Base-by-base conservation (phyloP, 2,888 invertebrate genomes). In the Lasioglossum zephyrum region DNA sequence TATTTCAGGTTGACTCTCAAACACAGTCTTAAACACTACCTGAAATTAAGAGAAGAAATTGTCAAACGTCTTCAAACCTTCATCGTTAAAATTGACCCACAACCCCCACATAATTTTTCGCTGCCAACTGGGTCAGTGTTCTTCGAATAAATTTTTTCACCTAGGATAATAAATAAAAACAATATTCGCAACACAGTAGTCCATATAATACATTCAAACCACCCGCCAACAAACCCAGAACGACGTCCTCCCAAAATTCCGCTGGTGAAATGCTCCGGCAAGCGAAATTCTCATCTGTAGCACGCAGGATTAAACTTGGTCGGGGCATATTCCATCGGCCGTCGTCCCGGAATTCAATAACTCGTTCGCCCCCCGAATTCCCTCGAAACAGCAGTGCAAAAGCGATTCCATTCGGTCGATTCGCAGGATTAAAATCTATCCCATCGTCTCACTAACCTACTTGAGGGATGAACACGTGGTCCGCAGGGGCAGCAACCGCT, bases 401-500 rank as follows among this genome's bases (percentile, higher is more conserved):
- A 44, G 26, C 36, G 44, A 47, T 47, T 31, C 22, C 22, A 22
- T 22, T 26, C n/a, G 70, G 47, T 69, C 53, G 39, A 26, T 41
- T 53, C 53, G 22, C 47, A 18, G 53, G 73, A 81, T 86, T 76
- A 88, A 88, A 80, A 81, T 60, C 76, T 82, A 78, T 78, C 81
- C 81, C 78, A 63, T 79, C 81, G 70, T 81, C 75, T 85, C 90
- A 94, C 94, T 94, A 91, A 94, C 94, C 94, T 93, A 92, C 92
- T 94, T 90, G 94, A 94, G 91, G 94, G 94, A 92, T 94, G 94
- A 89, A 94, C 96, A 96, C 96, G 95, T 95, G 97, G 96, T 95
- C 96, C 96, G 90, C 96, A 96, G 79, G 96, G 96, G 92, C 96
- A 96, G 94, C 96, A 96, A 95, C 96, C 96, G 94, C 96, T 96